Evolutionary conservation across 1,140 invertebrate species (phyloP).

Genomic region (Cyclina sinensis): DNA sequence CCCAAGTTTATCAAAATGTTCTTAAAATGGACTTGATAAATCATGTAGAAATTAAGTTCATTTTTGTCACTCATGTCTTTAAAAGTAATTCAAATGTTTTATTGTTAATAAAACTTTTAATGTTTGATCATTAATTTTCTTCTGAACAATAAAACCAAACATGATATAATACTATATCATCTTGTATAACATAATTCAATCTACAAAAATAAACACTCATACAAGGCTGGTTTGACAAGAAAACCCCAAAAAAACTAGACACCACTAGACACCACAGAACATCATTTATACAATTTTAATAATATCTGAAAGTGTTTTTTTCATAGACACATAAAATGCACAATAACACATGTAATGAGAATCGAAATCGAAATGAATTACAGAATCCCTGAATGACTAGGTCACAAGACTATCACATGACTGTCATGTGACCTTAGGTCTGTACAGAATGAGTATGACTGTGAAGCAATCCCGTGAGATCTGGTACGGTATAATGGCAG

Average conservation of each 20-base stretch:
- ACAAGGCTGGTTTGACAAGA: too few species aligned
- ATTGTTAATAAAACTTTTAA: too few species aligned
- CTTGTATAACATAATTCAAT: too few species aligned
- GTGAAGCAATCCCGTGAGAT: conserved; percentile 59
- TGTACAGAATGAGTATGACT: conserved; percentile 57
- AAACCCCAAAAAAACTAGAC: not conserved
- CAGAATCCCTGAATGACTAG: conserved; percentile 55
- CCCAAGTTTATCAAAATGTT: too few species aligned
- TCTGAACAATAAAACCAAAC: too few species aligned
- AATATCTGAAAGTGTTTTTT: not conserved
- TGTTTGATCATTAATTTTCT: too few species aligned
- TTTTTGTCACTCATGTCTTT: too few species aligned
- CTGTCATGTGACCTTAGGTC: conserved; percentile 20
- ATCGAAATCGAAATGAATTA: conserved; percentile 15
- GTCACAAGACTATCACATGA: conserved; percentile 51
- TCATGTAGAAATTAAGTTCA: too few species aligned
- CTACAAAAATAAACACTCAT: too few species aligned
- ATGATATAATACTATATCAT: too few species aligned
- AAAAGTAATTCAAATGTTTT: too few species aligned
- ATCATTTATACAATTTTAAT: not conserved
- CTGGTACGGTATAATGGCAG: conserved; percentile 38
- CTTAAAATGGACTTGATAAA: too few species aligned
- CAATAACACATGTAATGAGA: not conserved
- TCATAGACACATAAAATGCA: conserved; percentile 34
- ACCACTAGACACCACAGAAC: not conserved